Evolutionary conservation across 2,797 vertebrate species (phyloP), one percentile per base, ranked within the genome.

Genomic region (Triplophysa bombifrons): DNA sequence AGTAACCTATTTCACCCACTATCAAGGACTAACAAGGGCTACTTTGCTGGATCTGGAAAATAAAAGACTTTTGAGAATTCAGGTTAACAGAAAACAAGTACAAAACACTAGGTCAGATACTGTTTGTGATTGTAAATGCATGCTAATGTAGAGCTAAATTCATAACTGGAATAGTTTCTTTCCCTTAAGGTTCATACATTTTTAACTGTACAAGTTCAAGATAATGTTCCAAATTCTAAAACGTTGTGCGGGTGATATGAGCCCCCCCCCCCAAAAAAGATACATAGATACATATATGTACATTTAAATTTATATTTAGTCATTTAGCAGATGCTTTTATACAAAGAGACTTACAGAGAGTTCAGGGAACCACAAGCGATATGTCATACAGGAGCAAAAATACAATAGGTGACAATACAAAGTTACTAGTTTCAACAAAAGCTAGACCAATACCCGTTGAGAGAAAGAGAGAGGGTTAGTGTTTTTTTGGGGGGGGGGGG

Each of bases 1-100:
- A 2, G 8, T 13, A 34, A 76, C 41, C 41, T 80, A 83, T 65
- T 70, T 82, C 12, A 11, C 10, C 9, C 41, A 41, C 20, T 14
- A 7, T 53, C 17, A 12, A 38, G 27, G 2, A 10, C 20, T 34
- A 6, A 66, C 53, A 75, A 22, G 17, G 22, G 22, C 20, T 25
- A 17, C 61, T 50, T 60, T 13, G 4, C 16, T 41, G 12, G 41
- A 11, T 2, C 41, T 41, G 10, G 41, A 11, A 10, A 22, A 58
- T 20, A 20, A 4, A 20, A 60, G 2, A 27, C 56, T 60, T 60
- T 60, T 60, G 12, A 64, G 19, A 11, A 22, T 61, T 22, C 16
- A 46, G 22, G 8, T 13, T n/a, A 16, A 48, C 2, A 27, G 2
- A 17, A 13, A 38, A 48, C n/a, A 19, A 8, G 22, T 20, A 63